These are phyloP conservation scores for Anneissia japonica DNA, from an alignment of 35 echinoderm and acorn worm genomes.

Conservation along the genomic window DNA sequence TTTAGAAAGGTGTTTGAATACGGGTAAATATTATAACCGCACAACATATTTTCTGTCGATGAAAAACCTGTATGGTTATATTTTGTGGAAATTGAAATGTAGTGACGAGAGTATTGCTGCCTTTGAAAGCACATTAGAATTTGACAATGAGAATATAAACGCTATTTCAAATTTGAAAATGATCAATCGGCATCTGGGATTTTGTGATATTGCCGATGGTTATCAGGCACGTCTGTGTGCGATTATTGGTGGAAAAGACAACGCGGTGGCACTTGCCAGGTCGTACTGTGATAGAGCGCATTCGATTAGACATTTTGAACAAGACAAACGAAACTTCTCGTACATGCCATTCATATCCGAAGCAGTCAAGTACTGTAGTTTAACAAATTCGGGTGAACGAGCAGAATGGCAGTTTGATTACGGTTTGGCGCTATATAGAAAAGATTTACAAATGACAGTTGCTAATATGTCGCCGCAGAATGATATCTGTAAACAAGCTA, in stretches of 20 bases:
- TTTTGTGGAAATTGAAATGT: conserved; percentile 40
- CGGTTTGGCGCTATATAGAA: conserved; percentile 51
- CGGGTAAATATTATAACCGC: too few relatives aligned
- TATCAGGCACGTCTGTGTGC: too few relatives aligned
- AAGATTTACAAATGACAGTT: conserved; percentile 47
- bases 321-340: conserved; percentile 61
- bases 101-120: conserved; percentile 14
- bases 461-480: conserved; percentile 13
- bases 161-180: too few relatives aligned
- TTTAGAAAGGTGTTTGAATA: too few relatives aligned
- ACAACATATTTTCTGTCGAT: conserved; percentile 42
- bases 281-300: conserved; percentile 65
- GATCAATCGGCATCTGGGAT: too few relatives aligned
- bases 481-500: conserved; percentile 43
- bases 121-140: conserved; percentile 32
- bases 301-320: conserved; percentile 66
- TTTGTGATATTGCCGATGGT: too few relatives aligned
- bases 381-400: conserved; percentile 20
- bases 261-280: conserved; percentile 26
- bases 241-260: not conserved
- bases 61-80: conserved; percentile 54
- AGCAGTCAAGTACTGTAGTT: conserved; percentile 33
- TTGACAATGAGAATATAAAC: too few relatives aligned
- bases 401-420: conserved; percentile 82
- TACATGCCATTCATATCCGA: conserved; percentile 62